A percentile compares a stretch with the other conserved stretches of the same genome.
Evolutionary conservation across 2,888 invertebrate species (phyloP).

Genomic region (Glaucopsyche alexis): DNA sequence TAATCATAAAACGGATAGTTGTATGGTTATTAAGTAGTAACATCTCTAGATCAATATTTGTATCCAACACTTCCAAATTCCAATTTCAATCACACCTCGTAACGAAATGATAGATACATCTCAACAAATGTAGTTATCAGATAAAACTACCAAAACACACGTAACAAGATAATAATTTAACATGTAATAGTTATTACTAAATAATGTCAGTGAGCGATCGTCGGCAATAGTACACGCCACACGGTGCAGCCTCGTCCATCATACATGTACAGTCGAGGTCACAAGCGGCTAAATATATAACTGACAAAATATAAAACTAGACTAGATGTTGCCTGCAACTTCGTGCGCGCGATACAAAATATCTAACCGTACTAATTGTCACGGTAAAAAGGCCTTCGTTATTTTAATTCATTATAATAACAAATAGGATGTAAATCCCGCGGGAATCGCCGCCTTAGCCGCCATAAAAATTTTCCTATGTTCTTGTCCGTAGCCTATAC

Average conservation of each 20-base stretch:
- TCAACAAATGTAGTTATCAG: not conserved
- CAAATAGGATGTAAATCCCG: no score
- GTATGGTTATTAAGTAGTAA: not conserved
- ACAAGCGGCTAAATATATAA: not conserved
- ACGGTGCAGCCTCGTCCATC: not conserved
- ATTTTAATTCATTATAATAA: no score
- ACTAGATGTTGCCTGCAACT: no score
- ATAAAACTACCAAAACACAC: constrained; percentile 16
- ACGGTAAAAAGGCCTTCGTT: no score
- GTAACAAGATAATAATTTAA: constrained; percentile 13
- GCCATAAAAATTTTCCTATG: no score
- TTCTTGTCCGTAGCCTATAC: no score
- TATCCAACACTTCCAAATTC: no score
- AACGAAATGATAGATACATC: not conserved
- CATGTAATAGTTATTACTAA: constrained; percentile 21
- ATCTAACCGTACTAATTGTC: no score
- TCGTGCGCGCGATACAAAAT: no score
- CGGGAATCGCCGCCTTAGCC: no score
- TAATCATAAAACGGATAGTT: no score
- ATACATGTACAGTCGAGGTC: constrained; percentile 9
- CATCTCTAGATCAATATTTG: not conserved
- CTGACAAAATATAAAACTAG: not conserved
- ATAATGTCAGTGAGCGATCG: constrained; percentile 25
- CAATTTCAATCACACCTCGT: not conserved
- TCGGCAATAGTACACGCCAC: not conserved